These are phyloP conservation scores for Candidula unifasciata DNA, from an alignment of 2,888 invertebrate genomes.

Conservation along the genomic window DNA sequence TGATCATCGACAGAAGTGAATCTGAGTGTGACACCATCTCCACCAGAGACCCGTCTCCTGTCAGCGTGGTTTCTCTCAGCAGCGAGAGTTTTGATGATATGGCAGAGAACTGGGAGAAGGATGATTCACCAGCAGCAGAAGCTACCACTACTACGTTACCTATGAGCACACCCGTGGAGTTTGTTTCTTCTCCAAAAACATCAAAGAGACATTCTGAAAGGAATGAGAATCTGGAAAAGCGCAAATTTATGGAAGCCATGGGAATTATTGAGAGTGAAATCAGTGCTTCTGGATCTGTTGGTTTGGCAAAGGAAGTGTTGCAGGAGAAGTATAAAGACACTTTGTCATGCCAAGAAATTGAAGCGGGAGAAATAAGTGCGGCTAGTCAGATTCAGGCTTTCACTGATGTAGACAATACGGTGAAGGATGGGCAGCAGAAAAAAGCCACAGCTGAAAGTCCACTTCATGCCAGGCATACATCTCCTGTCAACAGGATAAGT, in stretches of 20 bases:
- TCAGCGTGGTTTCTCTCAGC: conserved; percentile 35
- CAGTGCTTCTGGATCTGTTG: background rate
- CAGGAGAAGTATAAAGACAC: background rate
- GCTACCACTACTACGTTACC: background rate
- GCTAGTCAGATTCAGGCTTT: background rate
- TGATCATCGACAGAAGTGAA: conserved; percentile 33
- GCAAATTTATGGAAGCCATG: background rate
- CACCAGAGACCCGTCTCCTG: conserved; percentile 2
- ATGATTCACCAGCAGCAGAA: background rate
- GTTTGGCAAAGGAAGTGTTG: background rate
- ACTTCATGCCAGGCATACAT: background rate
- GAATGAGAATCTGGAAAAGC: background rate
- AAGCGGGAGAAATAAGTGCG: background rate
- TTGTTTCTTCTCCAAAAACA: too few species aligned
- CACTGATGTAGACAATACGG: background rate
- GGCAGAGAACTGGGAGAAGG: background rate
- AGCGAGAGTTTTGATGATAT: background rate
- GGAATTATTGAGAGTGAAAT: background rate
- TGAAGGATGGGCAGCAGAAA: background rate
- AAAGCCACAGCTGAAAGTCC: background rate
- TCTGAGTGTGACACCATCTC: conserved; percentile 14
- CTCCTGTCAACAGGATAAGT: background rate
- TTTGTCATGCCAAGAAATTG: background rate
- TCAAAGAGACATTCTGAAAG: background rate
- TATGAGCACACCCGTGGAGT: too few species aligned